Percentiles rank a stretch among this genome's conserved stretches.
Conservation (phyloP, 2,888 invertebrate genomes). For the Operophtera brumata region DNA sequence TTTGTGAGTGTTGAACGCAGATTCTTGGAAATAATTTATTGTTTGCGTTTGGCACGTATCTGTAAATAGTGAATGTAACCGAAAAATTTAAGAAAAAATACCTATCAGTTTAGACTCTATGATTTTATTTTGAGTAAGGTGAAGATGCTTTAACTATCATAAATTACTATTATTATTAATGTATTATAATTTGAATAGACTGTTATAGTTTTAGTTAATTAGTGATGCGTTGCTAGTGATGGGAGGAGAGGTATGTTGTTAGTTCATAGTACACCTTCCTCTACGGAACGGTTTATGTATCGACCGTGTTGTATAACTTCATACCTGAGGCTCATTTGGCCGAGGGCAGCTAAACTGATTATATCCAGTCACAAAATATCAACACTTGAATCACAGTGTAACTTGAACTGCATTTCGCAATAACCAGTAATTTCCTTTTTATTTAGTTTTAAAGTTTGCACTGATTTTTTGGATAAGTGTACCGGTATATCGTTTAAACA, state of each 20-base stretch:
- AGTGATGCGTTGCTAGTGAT: constrained; percentile 58
- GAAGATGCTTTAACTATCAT: constrained; percentile 81
- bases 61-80: constrained; percentile 74
- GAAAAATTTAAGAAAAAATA: constrained; percentile 64
- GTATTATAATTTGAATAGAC: constrained; percentile 80
- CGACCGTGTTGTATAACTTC: constrained; percentile 6
- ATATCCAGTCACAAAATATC: constrained; percentile 34
- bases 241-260: constrained; percentile 46
- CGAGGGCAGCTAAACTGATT: constrained; percentile 38
- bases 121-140: constrained; percentile 79
- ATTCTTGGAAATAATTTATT: constrained; percentile 68
- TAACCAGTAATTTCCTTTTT: constrained; percentile 57
- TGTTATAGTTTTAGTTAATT: constrained; percentile 78
- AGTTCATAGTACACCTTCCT: constrained; percentile 30
- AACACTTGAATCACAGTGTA: constrained; percentile 7
- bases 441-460: constrained; percentile 65
- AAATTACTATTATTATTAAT: constrained; percentile 73
- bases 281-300: constrained; percentile 1
- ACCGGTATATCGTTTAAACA: constrained; percentile 57
- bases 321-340: constrained; percentile 9
- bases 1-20: constrained; percentile 64
- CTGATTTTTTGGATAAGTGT: constrained; percentile 66
- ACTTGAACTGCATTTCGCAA: constrained; percentile 49
- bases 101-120: constrained; percentile 69
- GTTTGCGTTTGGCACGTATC: constrained; percentile 60